Conservation (phyloP, 2,797 vertebrate species). For the Melanotaenia maccullochi region DNA sequence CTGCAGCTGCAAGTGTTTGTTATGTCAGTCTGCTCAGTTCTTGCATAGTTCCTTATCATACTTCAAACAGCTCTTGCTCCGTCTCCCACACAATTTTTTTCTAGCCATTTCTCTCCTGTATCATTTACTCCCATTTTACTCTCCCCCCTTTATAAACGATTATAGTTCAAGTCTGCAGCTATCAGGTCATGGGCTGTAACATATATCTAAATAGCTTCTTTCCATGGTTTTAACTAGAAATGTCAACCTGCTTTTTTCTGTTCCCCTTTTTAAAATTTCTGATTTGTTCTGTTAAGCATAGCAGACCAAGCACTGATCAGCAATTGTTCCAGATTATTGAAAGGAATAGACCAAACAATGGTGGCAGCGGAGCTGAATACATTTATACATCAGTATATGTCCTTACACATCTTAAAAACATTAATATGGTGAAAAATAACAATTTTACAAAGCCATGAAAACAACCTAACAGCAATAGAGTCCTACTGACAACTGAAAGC, state of each 20-base stretch:
- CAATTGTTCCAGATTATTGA: neutral
- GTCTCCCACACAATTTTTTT: conserved; percentile 61
- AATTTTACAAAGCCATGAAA: conserved; percentile 19
- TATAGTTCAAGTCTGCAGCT: conserved; percentile 26
- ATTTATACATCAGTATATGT: neutral
- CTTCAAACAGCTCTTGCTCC: conserved; percentile 66
- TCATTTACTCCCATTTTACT: conserved; percentile 56
- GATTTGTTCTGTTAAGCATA: neutral
- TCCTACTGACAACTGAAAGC: conserved; percentile 15
- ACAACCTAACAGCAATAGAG: conserved; percentile 3
- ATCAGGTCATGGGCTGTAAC: conserved; percentile 18
- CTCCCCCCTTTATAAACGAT: conserved; percentile 43
- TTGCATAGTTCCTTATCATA: conserved; percentile 69
- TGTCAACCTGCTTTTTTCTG: conserved; percentile 1
- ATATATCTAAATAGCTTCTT: conserved; percentile 36
- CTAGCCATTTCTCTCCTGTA: conserved; percentile 37
- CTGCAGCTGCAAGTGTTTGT: conserved; percentile 75
- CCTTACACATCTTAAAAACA: conserved; percentile 1
- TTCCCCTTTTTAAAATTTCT: conserved; percentile 10
- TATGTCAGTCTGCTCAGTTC: conserved; percentile 67
- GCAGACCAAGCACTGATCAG: neutral
- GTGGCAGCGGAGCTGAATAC: too few relatives aligned
- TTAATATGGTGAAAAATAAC: conserved; percentile 17
- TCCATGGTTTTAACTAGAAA: conserved; percentile 5
- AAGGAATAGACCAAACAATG: conserved; percentile 8